A percentile compares a stretch with the other conserved stretches of the same genome.
Conservation (phyloP, 2,888 invertebrate species). For the Eristalis pertinax region DNA sequence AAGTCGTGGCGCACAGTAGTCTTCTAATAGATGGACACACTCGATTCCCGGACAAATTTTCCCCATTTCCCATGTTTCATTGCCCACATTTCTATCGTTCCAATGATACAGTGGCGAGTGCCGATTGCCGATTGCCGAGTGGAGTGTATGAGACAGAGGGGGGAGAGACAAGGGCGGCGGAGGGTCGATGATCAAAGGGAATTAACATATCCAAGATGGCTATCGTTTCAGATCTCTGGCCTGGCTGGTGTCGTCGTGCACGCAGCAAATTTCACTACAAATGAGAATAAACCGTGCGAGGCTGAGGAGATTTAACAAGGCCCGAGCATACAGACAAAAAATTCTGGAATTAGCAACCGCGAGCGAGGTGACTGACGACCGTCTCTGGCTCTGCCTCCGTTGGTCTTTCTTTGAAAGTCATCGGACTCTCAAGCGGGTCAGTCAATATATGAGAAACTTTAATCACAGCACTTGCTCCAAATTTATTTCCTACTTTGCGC, state of each 20-base stretch:
- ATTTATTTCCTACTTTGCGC: constrained; percentile 37
- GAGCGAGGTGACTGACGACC: constrained; percentile 3
- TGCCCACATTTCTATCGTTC: neutral
- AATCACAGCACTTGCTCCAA: constrained; percentile 62
- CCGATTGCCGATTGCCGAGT: no score
- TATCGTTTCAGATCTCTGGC: constrained; percentile 53
- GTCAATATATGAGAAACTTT: constrained; percentile 37
- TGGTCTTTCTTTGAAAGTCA: constrained; percentile 31
- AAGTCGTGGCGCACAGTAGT: neutral
- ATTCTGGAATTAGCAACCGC: neutral
- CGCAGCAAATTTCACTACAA: constrained; percentile 57
- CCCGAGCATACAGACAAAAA: neutral
- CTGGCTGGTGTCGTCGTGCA: constrained; percentile 40
- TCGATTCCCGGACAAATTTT: neutral
- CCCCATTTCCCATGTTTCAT: neutral
- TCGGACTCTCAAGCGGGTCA: constrained; percentile 64
- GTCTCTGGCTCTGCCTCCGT: neutral
- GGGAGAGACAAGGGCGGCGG: neutral
- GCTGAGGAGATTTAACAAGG: constrained; percentile 22
- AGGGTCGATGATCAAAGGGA: neutral
- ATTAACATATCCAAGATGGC: constrained; percentile 16
- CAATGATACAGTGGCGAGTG: neutral
- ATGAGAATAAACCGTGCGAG: constrained; percentile 65
- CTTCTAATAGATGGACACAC: neutral
- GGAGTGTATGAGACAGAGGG: neutral